These are phyloP conservation scores for Brachyptera putata DNA, from an alignment of 2,888 invertebrate species.

Conservation along the genomic window DNA sequence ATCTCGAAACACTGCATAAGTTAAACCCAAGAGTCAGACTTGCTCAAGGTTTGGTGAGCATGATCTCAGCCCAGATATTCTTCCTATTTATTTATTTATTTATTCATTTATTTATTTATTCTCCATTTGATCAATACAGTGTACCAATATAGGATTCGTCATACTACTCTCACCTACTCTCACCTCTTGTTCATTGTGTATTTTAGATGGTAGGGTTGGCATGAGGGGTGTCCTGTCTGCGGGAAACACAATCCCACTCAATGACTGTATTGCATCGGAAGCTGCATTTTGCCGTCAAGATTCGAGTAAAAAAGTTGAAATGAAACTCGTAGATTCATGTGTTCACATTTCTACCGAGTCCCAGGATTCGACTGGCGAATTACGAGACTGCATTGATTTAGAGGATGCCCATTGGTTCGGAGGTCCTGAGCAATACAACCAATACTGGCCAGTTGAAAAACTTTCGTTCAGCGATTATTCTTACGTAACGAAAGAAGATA, in stretches of 20 bases:
- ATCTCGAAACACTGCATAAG: too few species aligned
- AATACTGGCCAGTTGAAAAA: slow-evolving; percentile 27
- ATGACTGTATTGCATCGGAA: not conserved
- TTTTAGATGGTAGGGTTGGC: slow-evolving; percentile 11
- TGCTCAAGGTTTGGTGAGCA: too few species aligned
- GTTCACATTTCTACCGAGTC: not conserved
- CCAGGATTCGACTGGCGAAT: not conserved
- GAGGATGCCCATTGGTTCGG: slow-evolving; percentile 4
- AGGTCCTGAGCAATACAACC: slow-evolving; percentile 1
- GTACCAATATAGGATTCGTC: too few species aligned
- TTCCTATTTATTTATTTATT: too few species aligned
- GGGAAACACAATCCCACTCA: not conserved
- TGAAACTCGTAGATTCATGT: not conserved
- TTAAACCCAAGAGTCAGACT: too few species aligned
- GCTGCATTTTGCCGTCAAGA: slow-evolving; percentile 1
- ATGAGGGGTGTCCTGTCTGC: not conserved
- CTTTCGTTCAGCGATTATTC: slow-evolving; percentile 15
- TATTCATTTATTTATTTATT: too few species aligned
- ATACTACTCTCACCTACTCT: too few species aligned
- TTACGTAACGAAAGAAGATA: slow-evolving; percentile 20
- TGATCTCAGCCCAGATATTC: too few species aligned
- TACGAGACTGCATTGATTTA: slow-evolving; percentile 3
- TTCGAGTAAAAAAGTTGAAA: not conserved
- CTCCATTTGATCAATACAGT: too few species aligned
- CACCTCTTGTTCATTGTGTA: too few species aligned